These are phyloP conservation scores for Melolontha melolontha DNA, from an alignment of 2,888 invertebrate species.

Conservation along the genomic window DNA sequence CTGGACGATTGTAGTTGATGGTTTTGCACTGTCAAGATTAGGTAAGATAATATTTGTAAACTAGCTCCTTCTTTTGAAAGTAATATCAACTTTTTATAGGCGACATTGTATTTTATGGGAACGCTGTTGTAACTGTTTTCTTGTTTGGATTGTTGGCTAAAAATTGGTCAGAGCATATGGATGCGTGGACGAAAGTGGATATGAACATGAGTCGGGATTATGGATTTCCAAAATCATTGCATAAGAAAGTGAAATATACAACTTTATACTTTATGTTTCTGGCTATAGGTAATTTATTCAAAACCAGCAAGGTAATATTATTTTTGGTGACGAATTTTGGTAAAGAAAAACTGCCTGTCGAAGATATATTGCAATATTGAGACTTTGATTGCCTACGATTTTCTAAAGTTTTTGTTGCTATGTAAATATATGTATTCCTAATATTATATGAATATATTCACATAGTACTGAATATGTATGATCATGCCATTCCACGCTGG, in stretches of 20 bases:
- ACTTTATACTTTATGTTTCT: constrained; percentile 59
- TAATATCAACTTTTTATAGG: constrained; percentile 54
- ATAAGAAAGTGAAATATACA: constrained; percentile 60
- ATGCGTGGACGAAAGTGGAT: constrained; percentile 63
- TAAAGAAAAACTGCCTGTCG: too few relatives aligned
- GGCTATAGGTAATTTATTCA: constrained; percentile 57
- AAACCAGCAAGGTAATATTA: too few relatives aligned
- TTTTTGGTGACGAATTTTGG: too few relatives aligned
- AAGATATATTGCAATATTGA: too few relatives aligned
- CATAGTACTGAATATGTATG: too few relatives aligned
- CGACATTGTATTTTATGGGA: constrained; percentile 69
- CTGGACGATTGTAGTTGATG: constrained; percentile 39
- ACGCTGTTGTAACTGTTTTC: constrained; percentile 67
- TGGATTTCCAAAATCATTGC: constrained; percentile 53
- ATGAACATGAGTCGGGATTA: constrained; percentile 56
- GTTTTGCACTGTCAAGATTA: constrained; percentile 36
- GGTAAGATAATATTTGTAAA: constrained; percentile 3
- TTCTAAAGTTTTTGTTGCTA: too few relatives aligned
- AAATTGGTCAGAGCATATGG: constrained; percentile 65
- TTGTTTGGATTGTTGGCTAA: constrained; percentile 67
- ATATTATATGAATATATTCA: too few relatives aligned
- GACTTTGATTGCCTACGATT: too few relatives aligned
- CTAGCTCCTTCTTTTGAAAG: background rate
- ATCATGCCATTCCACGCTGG: too few relatives aligned
- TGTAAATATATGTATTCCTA: too few relatives aligned